Evolutionary conservation across 64 coral and sea anemone genomes (phyloP).

Genomic region (Porites australiensis): DNA sequence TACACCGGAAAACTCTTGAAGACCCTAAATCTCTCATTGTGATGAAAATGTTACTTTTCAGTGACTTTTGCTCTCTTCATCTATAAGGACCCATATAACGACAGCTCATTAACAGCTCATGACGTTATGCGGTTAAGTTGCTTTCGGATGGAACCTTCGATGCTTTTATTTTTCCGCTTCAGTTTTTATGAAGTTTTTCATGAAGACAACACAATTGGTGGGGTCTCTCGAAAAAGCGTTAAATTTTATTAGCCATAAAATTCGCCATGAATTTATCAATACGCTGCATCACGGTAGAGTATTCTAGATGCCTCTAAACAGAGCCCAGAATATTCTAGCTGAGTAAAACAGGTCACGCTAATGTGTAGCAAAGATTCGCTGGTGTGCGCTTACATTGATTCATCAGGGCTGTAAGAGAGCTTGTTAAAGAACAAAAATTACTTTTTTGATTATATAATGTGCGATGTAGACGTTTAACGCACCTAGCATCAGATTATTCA

Average conservation of each 20-base stretch:
- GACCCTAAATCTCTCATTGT: constrained; percentile 14
- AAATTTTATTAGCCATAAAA: constrained; percentile 16
- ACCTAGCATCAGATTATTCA: background rate
- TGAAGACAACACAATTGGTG: background rate
- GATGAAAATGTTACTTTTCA: constrained; percentile 54
- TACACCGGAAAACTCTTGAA: background rate
- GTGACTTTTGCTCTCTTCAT: constrained; percentile 12
- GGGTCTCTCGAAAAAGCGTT: background rate
- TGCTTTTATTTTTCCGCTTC: background rate
- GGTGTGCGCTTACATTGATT: background rate
- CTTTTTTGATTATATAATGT: background rate
- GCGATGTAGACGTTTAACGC: background rate
- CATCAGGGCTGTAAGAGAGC: background rate
- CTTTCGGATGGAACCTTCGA: background rate
- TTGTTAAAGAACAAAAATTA: background rate
- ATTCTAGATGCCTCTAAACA: background rate
- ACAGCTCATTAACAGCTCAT: background rate
- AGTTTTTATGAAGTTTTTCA: background rate
- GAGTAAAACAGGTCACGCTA: constrained; percentile 5
- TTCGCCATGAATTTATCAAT: background rate
- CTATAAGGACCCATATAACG: background rate
- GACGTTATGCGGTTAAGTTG: background rate
- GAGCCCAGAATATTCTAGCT: constrained; percentile 10
- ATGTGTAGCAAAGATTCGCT: background rate
- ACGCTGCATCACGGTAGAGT: background rate